phyloP scores from a whole-genome alignment of 2,888 invertebrate genomes.

The Agonopterix arenella region DNA sequence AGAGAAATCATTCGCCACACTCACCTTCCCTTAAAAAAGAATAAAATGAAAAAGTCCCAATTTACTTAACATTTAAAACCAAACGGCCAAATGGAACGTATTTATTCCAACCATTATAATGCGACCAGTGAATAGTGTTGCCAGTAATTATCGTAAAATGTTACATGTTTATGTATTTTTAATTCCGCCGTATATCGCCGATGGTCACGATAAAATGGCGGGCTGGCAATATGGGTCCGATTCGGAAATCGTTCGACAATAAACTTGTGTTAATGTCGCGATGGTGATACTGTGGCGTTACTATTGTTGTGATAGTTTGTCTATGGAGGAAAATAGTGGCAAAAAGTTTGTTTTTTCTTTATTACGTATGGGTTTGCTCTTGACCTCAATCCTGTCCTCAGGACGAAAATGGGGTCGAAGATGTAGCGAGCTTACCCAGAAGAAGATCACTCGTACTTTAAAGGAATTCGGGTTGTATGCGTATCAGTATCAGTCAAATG shows the following conservation, averaged over 20 bases:
- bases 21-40: no score
- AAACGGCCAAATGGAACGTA: conserved; percentile 23
- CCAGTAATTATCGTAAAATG: conserved; percentile 70
- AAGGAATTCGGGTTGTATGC: no score
- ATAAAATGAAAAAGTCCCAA: background rate
- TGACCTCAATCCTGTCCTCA: no score
- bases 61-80: background rate
- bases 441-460: no score
- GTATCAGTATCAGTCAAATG: no score
- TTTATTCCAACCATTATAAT: conserved; percentile 47
- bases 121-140: conserved; percentile 55
- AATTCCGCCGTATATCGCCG: conserved; percentile 63
- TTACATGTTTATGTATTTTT: conserved; percentile 73
- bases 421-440: no score
- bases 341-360: no score
- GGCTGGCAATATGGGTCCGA: conserved; percentile 38
- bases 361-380: no score
- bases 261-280: conserved; percentile 57
- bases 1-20: no score
- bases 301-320: background rate
- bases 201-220: conserved; percentile 46
- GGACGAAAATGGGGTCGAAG: no score
- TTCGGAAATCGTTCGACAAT: conserved; percentile 57
- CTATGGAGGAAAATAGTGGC: no score
- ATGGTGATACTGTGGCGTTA: conserved; percentile 7